A percentile compares a stretch with the other conserved stretches of the same genome.
Conservation (phyloP, 2,888 invertebrate genomes). For the Chymomyza fuscimana region DNA sequence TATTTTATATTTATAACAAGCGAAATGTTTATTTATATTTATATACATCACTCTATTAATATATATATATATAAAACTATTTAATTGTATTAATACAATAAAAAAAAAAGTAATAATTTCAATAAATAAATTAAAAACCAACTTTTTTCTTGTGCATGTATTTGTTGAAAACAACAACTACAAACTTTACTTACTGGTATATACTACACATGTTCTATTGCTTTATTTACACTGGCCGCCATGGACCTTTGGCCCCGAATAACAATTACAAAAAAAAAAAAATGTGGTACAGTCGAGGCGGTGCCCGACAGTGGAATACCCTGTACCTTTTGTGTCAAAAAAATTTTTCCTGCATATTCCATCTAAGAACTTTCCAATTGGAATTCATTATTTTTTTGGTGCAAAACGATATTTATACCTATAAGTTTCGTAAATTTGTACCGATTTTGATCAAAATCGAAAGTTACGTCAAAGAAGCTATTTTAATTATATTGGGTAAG, state of each 20-base stretch:
- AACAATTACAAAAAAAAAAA: no score
- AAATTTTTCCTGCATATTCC: no score
- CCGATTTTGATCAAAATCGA: no score
- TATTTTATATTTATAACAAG: constrained; percentile 49
- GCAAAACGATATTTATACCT: no score
- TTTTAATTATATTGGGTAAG: no score
- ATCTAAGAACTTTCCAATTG: no score
- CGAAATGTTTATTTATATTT: constrained; percentile 39
- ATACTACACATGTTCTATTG: neutral
- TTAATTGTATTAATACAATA: constrained; percentile 30
- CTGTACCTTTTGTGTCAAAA: no score
- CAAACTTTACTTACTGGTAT: neutral
- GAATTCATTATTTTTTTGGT: no score
- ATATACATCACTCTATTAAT: constrained; percentile 49
- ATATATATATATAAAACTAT: constrained; percentile 43
- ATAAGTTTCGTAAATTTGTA: no score
- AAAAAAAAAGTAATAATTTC: constrained; percentile 29
- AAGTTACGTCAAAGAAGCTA: no score
- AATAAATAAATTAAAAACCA: constrained; percentile 8
- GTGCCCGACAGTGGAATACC: no score
- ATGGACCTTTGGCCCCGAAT: neutral
- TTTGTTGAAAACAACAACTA: constrained; percentile 3
- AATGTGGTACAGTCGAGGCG: no score
- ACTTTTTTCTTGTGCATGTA: constrained; percentile 1
- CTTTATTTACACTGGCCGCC: constrained; percentile 31